Evolutionary conservation across 2,797 vertebrate genomes (phyloP).

Genomic region (Sphenodon punctatus): DNA sequence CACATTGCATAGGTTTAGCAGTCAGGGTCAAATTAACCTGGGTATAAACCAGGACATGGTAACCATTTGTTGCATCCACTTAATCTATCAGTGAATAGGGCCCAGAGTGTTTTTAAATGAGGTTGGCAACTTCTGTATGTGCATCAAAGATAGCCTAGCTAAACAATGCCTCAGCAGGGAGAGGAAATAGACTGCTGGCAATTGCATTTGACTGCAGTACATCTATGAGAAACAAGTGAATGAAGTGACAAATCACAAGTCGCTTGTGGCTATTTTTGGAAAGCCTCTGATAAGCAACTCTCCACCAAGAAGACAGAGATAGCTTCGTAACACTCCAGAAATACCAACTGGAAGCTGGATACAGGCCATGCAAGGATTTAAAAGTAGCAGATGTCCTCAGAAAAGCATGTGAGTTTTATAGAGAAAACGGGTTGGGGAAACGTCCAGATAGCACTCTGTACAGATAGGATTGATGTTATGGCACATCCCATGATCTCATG

Average conservation of each 20-base stretch:
- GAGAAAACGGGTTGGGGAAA: not conserved
- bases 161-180: not conserved
- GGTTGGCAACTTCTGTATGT: not conserved
- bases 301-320: not conserved
- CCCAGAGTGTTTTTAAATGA: not conserved
- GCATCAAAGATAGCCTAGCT: not conserved
- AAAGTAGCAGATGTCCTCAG: slow-evolving; percentile 14
- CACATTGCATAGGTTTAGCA: not conserved
- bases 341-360: not conserved
- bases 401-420: not conserved
- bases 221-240: not conserved
- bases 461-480: not conserved
- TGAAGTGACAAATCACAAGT: not conserved
- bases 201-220: not conserved
- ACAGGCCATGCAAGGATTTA: not conserved
- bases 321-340: not conserved
- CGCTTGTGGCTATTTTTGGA: not conserved
- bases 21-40: not conserved
- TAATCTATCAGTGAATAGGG: not conserved
- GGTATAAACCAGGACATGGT: not conserved
- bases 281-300: not conserved
- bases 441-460: not conserved
- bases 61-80: not conserved
- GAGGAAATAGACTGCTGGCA: not conserved
- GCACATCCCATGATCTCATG: not conserved